These are phyloP conservation scores for Psilopsiagon aurifrons DNA, from an alignment of 2,113 vertebrate genomes.

Conservation along the genomic window DNA sequence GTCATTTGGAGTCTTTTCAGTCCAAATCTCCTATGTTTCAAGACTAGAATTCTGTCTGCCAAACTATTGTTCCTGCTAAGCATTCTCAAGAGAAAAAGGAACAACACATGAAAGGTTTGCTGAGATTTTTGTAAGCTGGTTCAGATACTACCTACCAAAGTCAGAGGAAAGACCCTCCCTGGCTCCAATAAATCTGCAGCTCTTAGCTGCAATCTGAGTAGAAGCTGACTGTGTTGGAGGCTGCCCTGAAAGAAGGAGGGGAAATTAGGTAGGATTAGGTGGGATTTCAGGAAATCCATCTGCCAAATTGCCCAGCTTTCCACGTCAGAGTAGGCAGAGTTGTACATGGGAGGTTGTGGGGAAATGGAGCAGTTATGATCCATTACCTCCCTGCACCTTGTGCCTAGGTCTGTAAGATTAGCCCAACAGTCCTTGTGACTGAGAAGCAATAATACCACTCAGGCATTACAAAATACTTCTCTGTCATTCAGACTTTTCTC, in stretches of 20 bases:
- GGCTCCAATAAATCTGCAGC: neutral
- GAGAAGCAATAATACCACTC: neutral
- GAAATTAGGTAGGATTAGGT: neutral
- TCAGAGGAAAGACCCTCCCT: neutral
- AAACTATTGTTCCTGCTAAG: neutral
- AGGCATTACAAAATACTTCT: neutral
- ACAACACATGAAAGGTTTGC: neutral
- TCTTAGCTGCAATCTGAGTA: neutral
- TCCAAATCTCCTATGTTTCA: neutral
- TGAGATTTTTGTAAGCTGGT: neutral
- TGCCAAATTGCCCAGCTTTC: neutral
- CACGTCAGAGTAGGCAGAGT: neutral
- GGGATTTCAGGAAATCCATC: neutral
- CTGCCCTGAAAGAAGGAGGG: neutral
- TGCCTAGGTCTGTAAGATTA: neutral
- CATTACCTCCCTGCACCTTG: neutral
- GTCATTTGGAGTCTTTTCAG: neutral
- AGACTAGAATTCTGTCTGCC: neutral
- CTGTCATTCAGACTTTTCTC: neutral
- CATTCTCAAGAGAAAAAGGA: neutral
- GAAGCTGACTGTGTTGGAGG: neutral
- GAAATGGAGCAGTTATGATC: neutral
- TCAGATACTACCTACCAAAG: neutral
- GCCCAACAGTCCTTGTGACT: neutral
- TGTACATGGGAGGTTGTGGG: fast-evolving